Percentiles rank a stretch among this genome's conserved stretches.
These are phyloP conservation scores for Beroe forskalii DNA, from an alignment of 37 sponge, comb jelly and placozoan species.

Conservation along the genomic window DNA sequence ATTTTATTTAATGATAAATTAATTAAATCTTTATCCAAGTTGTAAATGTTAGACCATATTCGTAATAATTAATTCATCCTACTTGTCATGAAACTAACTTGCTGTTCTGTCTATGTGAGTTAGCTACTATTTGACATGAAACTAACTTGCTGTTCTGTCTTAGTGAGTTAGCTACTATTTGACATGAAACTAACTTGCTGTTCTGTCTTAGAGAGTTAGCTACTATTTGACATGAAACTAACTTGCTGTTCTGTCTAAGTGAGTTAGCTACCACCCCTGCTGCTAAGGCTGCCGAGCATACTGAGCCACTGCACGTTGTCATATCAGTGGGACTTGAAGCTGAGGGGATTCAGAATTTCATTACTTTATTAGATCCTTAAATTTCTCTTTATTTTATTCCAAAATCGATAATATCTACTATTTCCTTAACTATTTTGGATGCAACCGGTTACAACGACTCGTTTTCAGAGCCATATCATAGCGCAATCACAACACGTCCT, in stretches of 20 bases:
- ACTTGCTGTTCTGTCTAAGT: conserved; percentile 48
- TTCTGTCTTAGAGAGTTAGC: not conserved
- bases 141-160: conserved; percentile 30
- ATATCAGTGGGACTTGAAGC: not conserved
- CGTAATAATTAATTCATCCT: too few relatives aligned
- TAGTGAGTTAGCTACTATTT: not conserved
- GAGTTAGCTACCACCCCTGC: conserved; percentile 39
- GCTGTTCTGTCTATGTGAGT: not conserved
- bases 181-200: conserved; percentile 63
- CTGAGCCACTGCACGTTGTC: not conserved
- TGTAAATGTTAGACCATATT: too few relatives aligned
- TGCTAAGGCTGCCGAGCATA: conserved; percentile 43
- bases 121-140: not conserved
- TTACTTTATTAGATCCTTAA: too few relatives aligned
- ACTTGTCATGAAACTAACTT: conserved; percentile 21
- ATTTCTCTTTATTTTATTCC: too few relatives aligned
- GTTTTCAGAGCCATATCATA: too few relatives aligned
- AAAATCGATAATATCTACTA: too few relatives aligned
- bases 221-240: conserved; percentile 23
- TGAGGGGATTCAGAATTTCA: too few relatives aligned
- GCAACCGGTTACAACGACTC: too few relatives aligned
- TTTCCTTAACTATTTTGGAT: too few relatives aligned
- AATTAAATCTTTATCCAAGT: too few relatives aligned
- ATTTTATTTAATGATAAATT: too few relatives aligned
- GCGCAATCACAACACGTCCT: too few relatives aligned